Base-by-base conservation (phyloP, 2,113 vertebrate genomes). In the Cygnus atratus region DNA sequence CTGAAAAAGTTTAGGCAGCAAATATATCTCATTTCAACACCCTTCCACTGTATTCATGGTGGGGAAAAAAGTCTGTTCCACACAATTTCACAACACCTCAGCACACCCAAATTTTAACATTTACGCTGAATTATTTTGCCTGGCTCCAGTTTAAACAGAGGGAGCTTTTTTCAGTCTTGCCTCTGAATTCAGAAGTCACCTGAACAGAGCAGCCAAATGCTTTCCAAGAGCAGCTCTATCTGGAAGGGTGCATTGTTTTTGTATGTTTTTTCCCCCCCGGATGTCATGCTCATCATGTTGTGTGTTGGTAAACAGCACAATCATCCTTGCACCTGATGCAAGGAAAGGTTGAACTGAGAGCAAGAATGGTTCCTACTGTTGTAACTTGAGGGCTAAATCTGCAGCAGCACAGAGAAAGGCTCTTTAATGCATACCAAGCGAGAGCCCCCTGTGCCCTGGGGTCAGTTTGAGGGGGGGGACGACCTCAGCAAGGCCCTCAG, bases 221-320 rank as follows among this genome's bases (percentile, higher is more conserved):
- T 26, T 46, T 25, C 19, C 0, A 0, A 43, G 59, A 66, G 29
- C 0, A 0, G 39, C 75, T 85, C 52, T 19, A 37, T 41, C 41
- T 33, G 35, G 63, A 58, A 50, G 13, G 44, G 13, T 52, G 39
- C 10, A 17, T 22, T 3, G 68, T 4, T 16, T 26, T 85, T 59
- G 61, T 37, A 17, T 17, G 14, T 25, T 39, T 10, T 10, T 6
- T 7, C 59, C 15, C 35, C 10, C 26, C 6, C 50, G 43, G 35
- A 9, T 57, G 8, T 37, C 11, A 43, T 19, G 24, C 13, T 63
- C 24, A 21, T 29, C 11, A 3, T 26, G 35, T 18, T 68, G 6
- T 11, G 18, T 52, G 43, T 11, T 25, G 55, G 21, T 33, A 59
- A 61, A 72, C 0, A 39, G 24, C 52, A 66, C 28, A n/a, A 20